Evolutionary conservation across 2,113 vertebrate species (phyloP).

Genomic region (human (Homo sapiens)): GRCh38 chr11:37669501-37670000

Average conservation of each 20-base stretch:
- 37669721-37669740: background rate
- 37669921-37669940: background rate
- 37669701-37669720: conserved; percentile 15
- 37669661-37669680: background rate
- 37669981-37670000: no score
- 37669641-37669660: background rate
- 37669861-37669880: background rate
- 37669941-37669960: no score
- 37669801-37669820: background rate
- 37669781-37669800: background rate
- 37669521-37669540: background rate
- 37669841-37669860: background rate
- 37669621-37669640: background rate
- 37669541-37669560: background rate
- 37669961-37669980: no score
- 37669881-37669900: background rate
- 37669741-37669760: background rate
- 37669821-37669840: background rate
- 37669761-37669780: background rate
- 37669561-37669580: background rate
- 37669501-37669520: background rate
- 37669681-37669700: background rate
- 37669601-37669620: background rate
- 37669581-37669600: background rate
- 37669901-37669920: background rate